These are phyloP conservation scores for Takifugu ocellatus DNA, from an alignment of 2,797 vertebrate species.

Conservation along the genomic window DNA sequence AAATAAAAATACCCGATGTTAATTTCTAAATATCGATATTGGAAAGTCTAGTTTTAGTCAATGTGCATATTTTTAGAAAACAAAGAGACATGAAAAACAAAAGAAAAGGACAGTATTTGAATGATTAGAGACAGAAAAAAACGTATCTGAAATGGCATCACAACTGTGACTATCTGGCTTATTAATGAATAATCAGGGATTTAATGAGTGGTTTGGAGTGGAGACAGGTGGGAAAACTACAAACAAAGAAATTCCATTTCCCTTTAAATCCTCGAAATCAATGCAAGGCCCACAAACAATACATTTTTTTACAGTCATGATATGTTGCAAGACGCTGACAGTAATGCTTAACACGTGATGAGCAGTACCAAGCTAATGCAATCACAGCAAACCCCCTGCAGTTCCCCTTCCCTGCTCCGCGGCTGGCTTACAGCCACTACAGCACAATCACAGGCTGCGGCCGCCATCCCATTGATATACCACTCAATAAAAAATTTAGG, in stretches of 20 bases:
- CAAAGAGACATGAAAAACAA: too few species aligned
- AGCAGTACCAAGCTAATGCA: conserved; percentile 70
- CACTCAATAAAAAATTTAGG: not conserved
- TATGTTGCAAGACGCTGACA: conserved; percentile 75
- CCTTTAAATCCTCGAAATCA: conserved; percentile 64
- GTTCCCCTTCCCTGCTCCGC: conserved; percentile 70
- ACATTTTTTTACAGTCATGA: conserved; percentile 47
- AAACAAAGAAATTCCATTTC: conserved; percentile 50
- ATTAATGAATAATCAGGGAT: not conserved
- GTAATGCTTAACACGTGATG: conserved; percentile 73
- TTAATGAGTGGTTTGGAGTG: too few species aligned
- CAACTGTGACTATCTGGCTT: too few species aligned
- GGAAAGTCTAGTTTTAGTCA: too few species aligned
- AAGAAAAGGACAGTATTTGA: too few species aligned
- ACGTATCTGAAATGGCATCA: too few species aligned
- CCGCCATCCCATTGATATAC: not conserved
- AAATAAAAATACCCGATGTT: too few species aligned
- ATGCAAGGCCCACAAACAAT: conserved; percentile 40
- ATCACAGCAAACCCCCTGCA: conserved; percentile 74
- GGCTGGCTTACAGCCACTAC: conserved; percentile 17
- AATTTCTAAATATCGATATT: too few species aligned
- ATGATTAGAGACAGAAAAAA: too few species aligned
- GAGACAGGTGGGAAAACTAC: conserved; percentile 39
- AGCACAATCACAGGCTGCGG: conserved; percentile 13
- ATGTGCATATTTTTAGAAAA: too few species aligned